Evolutionary conservation across 1,140 invertebrate genomes (phyloP).

Genomic region (Cryptotermes secundus): DNA sequence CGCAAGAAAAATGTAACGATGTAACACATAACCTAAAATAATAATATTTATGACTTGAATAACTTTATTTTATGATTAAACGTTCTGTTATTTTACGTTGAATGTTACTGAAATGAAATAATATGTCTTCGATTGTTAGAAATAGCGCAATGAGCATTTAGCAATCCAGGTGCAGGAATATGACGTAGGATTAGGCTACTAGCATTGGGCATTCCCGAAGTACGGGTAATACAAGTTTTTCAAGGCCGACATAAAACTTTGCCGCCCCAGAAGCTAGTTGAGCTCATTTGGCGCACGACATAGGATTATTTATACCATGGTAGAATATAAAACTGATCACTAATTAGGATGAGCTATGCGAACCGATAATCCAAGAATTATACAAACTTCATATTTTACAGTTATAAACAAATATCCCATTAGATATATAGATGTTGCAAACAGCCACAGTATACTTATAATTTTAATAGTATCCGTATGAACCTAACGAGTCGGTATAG

Average conservation of each 20-base stretch:
- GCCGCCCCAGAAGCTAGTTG: not conserved
- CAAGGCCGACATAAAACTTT: conserved; percentile 15
- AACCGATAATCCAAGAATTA: not conserved
- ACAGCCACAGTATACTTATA: too few species aligned
- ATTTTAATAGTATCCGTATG: too few species aligned
- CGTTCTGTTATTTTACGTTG: not conserved
- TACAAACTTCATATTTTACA: not conserved
- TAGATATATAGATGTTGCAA: not conserved
- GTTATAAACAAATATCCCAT: not conserved
- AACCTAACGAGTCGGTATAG: too few species aligned
- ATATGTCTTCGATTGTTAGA: not conserved
- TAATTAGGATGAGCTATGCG: not conserved
- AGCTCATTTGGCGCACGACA: not conserved
- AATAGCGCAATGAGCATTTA: conserved; percentile 2
- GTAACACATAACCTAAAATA: not conserved
- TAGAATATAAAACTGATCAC: not conserved
- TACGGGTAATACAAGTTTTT: conserved; percentile 1
- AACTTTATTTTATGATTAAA: not conserved
- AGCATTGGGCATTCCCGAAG: not conserved
- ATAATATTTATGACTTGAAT: not conserved
- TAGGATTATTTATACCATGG: not conserved
- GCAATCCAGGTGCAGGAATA: not conserved
- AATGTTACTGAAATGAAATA: not conserved
- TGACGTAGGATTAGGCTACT: not conserved
- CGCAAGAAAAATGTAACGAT: not conserved